Conservation (phyloP, 2,797 vertebrate species). For the Notolabrus celidotus region DNA sequence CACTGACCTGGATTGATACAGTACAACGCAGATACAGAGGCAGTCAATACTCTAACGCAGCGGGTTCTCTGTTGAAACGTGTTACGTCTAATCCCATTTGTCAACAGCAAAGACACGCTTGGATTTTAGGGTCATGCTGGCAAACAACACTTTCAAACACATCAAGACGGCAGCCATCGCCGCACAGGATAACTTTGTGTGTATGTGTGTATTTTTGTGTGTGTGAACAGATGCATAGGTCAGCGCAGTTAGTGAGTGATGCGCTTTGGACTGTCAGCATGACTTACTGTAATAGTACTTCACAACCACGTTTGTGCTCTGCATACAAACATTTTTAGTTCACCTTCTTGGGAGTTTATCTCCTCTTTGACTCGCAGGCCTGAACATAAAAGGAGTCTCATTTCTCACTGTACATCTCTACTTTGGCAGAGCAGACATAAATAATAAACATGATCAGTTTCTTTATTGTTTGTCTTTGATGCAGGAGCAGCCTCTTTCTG, state of each 20-base stretch:
- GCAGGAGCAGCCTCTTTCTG: conserved; percentile 60
- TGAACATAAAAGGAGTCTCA: conserved; percentile 40
- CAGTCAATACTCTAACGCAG: conserved; percentile 60
- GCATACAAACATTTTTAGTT: conserved; percentile 30
- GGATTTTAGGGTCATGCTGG: conserved; percentile 52
- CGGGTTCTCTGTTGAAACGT: conserved; percentile 45
- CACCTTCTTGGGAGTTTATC: conserved; percentile 42
- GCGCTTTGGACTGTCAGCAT: conserved; percentile 56
- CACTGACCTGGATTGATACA: conserved; percentile 67
- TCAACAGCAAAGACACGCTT: conserved; percentile 61
- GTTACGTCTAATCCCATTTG: conserved; percentile 74
- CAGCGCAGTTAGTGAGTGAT: conserved; percentile 47
- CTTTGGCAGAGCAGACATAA: conserved; percentile 32
- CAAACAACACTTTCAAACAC: conserved; percentile 43
- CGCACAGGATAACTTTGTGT: conserved; percentile 14
- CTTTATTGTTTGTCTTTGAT: conserved; percentile 63
- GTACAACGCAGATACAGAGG: conserved; percentile 50
- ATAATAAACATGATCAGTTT: conserved; percentile 61
- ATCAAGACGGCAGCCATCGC: conserved; percentile 16
- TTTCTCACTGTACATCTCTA: conserved; percentile 15
- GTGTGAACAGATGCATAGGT: conserved; percentile 36
- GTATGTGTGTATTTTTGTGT: conserved; percentile 4
- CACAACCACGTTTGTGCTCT: conserved; percentile 18
- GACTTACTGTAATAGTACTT: conserved; percentile 65
- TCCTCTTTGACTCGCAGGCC: conserved; percentile 40